Percentiles rank a stretch among this genome's conserved stretches.
These are phyloP conservation scores for Boloria selene DNA, from an alignment of 2,888 invertebrate genomes.

Conservation along the genomic window DNA sequence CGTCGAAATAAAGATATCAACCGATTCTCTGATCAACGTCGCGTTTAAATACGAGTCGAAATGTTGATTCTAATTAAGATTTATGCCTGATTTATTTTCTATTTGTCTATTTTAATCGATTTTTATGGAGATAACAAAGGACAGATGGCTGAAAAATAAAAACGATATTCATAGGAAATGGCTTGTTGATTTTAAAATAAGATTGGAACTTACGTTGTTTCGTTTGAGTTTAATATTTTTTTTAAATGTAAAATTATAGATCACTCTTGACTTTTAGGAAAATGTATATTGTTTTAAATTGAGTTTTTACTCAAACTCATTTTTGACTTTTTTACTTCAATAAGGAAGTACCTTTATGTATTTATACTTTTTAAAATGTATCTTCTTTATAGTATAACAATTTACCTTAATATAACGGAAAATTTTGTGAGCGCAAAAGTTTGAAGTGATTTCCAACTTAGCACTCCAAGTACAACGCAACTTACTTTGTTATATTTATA, in stretches of 20 bases:
- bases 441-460: constrained; percentile 6
- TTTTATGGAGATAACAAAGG: background rate
- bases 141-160: background rate
- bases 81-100: background rate
- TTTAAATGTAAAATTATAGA: no score
- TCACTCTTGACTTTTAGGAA: no score
- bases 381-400: background rate
- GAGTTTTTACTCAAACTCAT: no score
- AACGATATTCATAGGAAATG: background rate
- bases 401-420: background rate
- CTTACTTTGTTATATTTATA: constrained; percentile 13
- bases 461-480: background rate
- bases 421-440: background rate
- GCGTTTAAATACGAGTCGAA: background rate
- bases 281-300: no score
- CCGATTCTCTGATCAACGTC: background rate
- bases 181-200: background rate
- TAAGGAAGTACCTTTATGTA: no score
- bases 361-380: background rate
- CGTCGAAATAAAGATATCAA: constrained; percentile 10
- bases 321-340: no score
- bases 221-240: no score
- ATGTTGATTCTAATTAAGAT: background rate
- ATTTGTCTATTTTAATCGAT: no score
- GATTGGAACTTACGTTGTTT: background rate